Percentiles rank a stretch among this genome's conserved stretches.
These are phyloP conservation scores for Clarias fuscus DNA, from an alignment of 2,797 vertebrate genomes.

Conservation along the genomic window DNA sequence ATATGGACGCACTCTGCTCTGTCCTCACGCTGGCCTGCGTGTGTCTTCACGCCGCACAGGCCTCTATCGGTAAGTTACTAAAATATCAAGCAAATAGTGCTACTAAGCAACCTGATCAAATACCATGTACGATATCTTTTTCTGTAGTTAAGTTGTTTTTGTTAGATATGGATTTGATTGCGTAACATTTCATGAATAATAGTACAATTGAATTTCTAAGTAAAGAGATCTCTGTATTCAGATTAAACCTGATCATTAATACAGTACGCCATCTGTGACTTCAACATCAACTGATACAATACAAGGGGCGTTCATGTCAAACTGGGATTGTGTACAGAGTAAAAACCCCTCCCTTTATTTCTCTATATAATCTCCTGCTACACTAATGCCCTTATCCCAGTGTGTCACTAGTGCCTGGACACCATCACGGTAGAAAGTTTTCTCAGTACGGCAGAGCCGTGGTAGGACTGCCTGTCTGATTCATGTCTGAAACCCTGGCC, in stretches of 20 bases:
- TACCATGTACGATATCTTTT: background rate
- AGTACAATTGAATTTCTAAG: background rate
- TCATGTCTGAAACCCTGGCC: too few species aligned
- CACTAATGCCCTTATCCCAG: too few species aligned
- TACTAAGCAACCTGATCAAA: background rate
- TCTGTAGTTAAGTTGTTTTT: background rate
- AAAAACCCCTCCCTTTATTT: too few species aligned
- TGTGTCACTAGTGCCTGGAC: too few species aligned
- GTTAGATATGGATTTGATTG: background rate
- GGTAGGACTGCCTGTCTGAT: too few species aligned
- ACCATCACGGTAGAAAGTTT: too few species aligned
- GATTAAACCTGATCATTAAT: background rate
- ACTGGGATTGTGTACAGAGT: too few species aligned
- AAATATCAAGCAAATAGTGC: too few species aligned
- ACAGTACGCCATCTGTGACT: background rate
- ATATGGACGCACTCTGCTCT: slow-evolving; percentile 8
- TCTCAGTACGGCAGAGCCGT: too few species aligned
- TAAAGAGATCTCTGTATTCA: background rate
- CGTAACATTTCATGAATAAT: background rate
- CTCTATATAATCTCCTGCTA: too few species aligned
- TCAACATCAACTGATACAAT: background rate
- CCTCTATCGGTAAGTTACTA: slow-evolving; percentile 28
- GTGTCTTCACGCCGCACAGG: slow-evolving; percentile 8
- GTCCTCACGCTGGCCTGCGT: slow-evolving; percentile 23
- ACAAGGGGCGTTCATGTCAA: too few species aligned